phyloP scores from a whole-genome alignment of 1,140 invertebrate species.

The Armadillidium nasatum region DNA sequence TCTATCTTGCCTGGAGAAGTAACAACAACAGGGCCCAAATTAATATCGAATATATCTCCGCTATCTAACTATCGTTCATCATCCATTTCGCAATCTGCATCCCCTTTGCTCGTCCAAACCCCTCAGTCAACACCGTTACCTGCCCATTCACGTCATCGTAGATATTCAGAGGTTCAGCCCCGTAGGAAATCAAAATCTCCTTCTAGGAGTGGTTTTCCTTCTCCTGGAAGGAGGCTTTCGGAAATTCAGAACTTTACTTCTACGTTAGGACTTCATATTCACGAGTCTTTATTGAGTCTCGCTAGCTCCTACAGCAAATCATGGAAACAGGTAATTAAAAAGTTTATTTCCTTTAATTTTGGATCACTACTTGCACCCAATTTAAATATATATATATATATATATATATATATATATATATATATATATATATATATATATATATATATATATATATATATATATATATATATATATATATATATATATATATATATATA shows the following conservation, averaged over 20 bases:
- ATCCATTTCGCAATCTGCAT: not conserved
- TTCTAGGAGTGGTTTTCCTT: not conserved
- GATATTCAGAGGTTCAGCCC: not conserved
- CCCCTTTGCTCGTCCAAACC: not conserved
- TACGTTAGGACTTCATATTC: not conserved
- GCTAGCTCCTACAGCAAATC: not conserved
- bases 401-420: constrained; percentile 15
- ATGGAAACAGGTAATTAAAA: not conserved
- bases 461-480: constrained; percentile 13
- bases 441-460: constrained; percentile 14
- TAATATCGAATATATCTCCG: not conserved
- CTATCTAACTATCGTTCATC: not conserved
- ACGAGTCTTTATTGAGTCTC: not conserved
- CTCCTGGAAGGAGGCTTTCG: not conserved
- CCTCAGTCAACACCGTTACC: not conserved
- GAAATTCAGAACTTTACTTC: not conserved
- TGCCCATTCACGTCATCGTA: not conserved
- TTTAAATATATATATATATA: not conserved
- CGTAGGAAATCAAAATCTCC: not conserved
- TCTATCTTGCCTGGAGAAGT: not conserved
- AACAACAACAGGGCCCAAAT: not conserved
- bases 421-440: constrained; percentile 14
- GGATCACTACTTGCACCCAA: not conserved
- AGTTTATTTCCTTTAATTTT: not conserved
- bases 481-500: constrained; percentile 9